Evolutionary conservation across 2,113 vertebrate species (phyloP), one percentile per base, ranked within the genome.

Genomic region (Suncus etruscus): DNA sequence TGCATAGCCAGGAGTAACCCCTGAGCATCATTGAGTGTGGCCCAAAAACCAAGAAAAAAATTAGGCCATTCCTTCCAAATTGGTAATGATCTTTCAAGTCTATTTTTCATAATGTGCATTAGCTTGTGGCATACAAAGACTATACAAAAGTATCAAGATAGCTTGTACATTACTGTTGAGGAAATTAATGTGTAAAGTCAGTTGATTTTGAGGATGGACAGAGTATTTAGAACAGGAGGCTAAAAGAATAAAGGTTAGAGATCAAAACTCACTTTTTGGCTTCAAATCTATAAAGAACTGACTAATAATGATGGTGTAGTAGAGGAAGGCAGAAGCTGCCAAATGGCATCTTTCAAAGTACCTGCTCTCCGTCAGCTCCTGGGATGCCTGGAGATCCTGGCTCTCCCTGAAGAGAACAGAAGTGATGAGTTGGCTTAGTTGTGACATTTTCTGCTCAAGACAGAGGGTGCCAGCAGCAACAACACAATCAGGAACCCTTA

Each of bases 291-390:
- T 65, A 84, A 58, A 79, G 51, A 92, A 91, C 91, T 95, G 70
- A 95, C 20, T 81, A 54, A 1, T 63, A 50, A 51, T 31, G 68
- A 70, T 72, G 68, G 31, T 94, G 95, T n/a, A n/a, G n/a, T n/a
- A 39, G 39, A 39, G 39, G 39, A 39, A 39, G 39, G 39, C 39
- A 39, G 39, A 39, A 5, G 39, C 39, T 39, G 39, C 39, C 39
- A 39, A 39, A 39, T 39, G 39, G 39, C 45, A 51, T 73, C 86
- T 3, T 11, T 61, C 54, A 86, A 92, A 91, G 54, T 15, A 99
- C 99, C 98, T 99, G 98, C 94, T 99, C 99, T 91, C 99, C 99
- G 95, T 99, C 99, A 73, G 66, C 97, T 96, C 99, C 99, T 84
- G 98, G 98, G 29, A 97, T 96, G 96, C 99, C 99, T 92, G 98